Base-by-base conservation (phyloP, 2,797 vertebrate species). In the Amazonetta brasiliensis region DNA sequence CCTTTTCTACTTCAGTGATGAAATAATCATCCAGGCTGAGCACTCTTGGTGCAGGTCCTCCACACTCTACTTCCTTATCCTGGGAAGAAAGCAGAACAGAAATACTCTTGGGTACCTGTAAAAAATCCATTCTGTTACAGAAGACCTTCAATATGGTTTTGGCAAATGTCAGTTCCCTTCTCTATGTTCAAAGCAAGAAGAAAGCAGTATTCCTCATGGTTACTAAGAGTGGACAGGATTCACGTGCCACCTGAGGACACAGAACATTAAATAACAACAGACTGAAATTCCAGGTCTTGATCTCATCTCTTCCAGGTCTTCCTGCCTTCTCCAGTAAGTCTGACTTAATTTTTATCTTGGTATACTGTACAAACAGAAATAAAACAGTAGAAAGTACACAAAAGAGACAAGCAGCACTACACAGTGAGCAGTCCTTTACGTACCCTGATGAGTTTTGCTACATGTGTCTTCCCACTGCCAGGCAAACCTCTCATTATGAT, bases 31-130 rank as follows among this genome's bases (percentile, higher is more conserved):
- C 99, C 84, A 99, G 97, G 95, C 99, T 99, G 71, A 99, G 98
- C 89, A 99, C 99, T 97, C 99, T 98, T 37, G 99, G 99, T 66
- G 99, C 99, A 46, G 99, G 99, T 78, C 99, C 99, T 78, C 99
- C 99, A 97, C 98, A 99, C 82, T 99, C 99, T 17, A 99, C 99
- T 96, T 99, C 99, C 68, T 99, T 99, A 98, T 99, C 99, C 99
- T 99, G 96, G 43, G 50, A 97, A 68, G 72, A 87, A 96, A 85
- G 52, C 4, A 83, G 81, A 74, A 71, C 54, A 69, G 2, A 41
- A 88, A 86, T 28, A 41, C 4, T n/a, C 31, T 71, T 43, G 46
- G 15, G 39, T n/a, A 55, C 8, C 13, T 67, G n/a, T 33, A 84
- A 88, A 74, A 85, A 62, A 33, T 62, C 31, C 23, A 30, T 64